These are phyloP conservation scores for Plestiodon gilberti DNA, from an alignment of 2,113 vertebrate genomes.

Conservation along the genomic window DNA sequence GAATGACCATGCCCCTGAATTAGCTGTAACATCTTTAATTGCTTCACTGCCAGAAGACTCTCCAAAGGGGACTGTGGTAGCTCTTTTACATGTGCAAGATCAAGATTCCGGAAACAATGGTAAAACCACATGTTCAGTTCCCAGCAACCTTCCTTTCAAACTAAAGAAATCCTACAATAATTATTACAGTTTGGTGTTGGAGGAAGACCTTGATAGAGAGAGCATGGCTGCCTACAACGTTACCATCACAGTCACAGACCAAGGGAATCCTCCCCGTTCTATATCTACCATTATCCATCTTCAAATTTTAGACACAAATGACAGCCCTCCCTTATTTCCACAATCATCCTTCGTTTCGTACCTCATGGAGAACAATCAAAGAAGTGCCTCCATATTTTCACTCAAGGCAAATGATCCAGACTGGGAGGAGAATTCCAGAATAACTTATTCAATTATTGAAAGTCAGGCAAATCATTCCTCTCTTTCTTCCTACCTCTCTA, in stretches of 20 bases:
- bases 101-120: not conserved
- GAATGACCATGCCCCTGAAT: not conserved
- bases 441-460: not conserved
- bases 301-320: not conserved
- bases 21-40: not conserved
- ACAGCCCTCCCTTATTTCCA: not conserved
- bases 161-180: not conserved
- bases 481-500: not conserved
- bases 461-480: not conserved
- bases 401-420: not conserved
- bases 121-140: not conserved
- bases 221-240: not conserved
- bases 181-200: not conserved
- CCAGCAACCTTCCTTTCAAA: not conserved
- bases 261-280: not conserved
- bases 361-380: too few relatives aligned
- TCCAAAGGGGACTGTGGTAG: not conserved
- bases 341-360: too few relatives aligned
- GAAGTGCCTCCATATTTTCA: not conserved
- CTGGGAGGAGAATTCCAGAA: not conserved
- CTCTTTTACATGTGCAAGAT: not conserved
- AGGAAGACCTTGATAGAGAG: not conserved
- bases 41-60: not conserved
- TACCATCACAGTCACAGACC: not conserved
- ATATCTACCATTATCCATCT: not conserved